A percentile compares a stretch with the other conserved stretches of the same genome.
These are phyloP conservation scores for Platypus cylindrus DNA, from an alignment of 2,888 invertebrate genomes.

Conservation along the genomic window DNA sequence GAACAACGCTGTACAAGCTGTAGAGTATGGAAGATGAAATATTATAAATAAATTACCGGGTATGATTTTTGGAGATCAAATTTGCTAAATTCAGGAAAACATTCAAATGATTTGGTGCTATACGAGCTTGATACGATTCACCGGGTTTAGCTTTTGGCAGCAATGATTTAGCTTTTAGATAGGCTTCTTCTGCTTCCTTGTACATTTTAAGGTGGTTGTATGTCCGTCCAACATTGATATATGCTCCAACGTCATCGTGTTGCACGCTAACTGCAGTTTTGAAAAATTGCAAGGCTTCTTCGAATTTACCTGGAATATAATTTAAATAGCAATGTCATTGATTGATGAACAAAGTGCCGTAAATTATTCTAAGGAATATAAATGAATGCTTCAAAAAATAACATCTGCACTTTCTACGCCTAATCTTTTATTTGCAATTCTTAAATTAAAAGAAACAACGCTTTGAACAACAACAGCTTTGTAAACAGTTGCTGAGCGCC, in stretches of 20 bases:
- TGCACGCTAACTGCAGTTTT: slow-evolving; percentile 87
- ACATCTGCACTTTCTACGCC: too few species aligned
- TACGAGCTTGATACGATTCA: slow-evolving; percentile 76
- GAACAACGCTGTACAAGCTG: too few species aligned
- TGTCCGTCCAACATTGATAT: slow-evolving; percentile 88
- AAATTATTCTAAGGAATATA: too few species aligned
- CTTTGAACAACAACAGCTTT: too few species aligned
- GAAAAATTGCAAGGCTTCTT: slow-evolving; percentile 80
- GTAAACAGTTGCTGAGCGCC: too few species aligned
- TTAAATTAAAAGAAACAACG: too few species aligned
- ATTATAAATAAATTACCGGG: too few species aligned
- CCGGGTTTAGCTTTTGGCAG: slow-evolving; percentile 86
- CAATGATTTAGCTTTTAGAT: slow-evolving; percentile 76
- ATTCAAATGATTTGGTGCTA: slow-evolving; percentile 44
- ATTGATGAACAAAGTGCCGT: too few species aligned
- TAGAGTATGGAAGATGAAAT: too few species aligned
- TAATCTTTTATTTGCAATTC: too few species aligned
- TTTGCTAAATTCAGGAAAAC: slow-evolving; percentile 92
- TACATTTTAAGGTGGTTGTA: slow-evolving; percentile 83
- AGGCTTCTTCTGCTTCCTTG: slow-evolving; percentile 85
- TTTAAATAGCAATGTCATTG: too few species aligned
- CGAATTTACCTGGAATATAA: slow-evolving; percentile 12
- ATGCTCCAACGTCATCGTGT: slow-evolving; percentile 77
- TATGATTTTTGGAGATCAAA: slow-evolving; percentile 84
- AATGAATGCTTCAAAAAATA: too few species aligned